Evolutionary conservation across 2,888 invertebrate genomes (phyloP).

Genomic region (Tolmerus cingulatus): DNA sequence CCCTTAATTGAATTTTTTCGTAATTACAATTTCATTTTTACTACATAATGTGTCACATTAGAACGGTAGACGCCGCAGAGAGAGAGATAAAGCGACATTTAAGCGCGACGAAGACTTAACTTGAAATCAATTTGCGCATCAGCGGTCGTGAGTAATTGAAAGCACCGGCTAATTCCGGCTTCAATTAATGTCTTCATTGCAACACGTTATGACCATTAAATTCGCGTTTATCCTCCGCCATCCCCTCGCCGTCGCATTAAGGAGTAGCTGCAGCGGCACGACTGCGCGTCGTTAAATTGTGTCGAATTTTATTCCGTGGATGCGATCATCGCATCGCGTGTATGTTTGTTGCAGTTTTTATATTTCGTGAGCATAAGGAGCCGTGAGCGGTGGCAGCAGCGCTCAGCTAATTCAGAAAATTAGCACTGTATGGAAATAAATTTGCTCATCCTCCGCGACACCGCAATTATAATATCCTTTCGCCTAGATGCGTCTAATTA

Average conservation of each 20-base stretch:
- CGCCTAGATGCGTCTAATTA: not conserved
- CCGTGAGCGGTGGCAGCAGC: not conserved
- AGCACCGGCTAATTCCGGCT: not conserved
- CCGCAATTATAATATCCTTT: not conserved
- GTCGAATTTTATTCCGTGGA: not conserved
- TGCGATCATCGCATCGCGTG: not conserved
- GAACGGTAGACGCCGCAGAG: not conserved
- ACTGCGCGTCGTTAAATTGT: not conserved
- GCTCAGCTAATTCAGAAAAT: not conserved
- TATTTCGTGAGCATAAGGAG: not conserved
- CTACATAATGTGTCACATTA: not conserved
- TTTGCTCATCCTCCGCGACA: not conserved
- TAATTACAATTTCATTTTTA: not conserved
- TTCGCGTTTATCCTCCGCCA: not conserved
- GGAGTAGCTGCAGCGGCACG: not conserved
- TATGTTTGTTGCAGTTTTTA: not conserved
- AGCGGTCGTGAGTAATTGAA: not conserved
- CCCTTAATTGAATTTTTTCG: not conserved
- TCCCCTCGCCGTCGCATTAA: not conserved
- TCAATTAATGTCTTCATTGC: not conserved
- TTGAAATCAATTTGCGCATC: not conserved
- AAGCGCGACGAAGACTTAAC: not conserved
- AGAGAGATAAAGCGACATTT: not conserved
- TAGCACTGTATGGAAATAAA: not conserved
- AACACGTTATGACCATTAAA: not conserved